Evolutionary conservation across 1,140 invertebrate genomes (phyloP), one percentile per base, ranked within the genome.

Genomic region (Dendroctonus ponderosae): DNA sequence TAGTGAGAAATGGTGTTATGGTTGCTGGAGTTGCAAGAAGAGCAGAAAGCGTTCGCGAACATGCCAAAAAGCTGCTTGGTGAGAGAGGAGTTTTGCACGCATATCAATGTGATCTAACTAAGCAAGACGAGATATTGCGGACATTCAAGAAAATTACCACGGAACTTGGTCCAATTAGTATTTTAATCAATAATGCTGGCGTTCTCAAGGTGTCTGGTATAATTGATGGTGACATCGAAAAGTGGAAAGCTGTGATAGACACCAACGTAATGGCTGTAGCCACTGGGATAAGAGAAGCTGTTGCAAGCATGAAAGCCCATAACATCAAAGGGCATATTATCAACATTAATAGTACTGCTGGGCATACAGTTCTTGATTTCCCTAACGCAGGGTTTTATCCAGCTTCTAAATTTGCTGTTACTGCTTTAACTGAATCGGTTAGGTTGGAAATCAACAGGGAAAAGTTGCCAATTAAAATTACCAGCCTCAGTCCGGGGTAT

Each of bases 161-260:
- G 7, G 81, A 82, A 2, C 78, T 86, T 38, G 88, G 86, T 6
- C 84, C 85, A 9, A 80, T 90, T 0, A 84, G 90, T 73, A 78
- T 92, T 3, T 79, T 91, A 49, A 79, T 93, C 26, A 92, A 92
- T 74, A 91, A 89, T 75, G 90, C 90, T 5, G 90, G 87, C 11
- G 42, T 73, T 3, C 56, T 70, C 3, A 56, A 57, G 0, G 54
- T 62, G 0, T 50, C 52, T 11, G 62, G 14, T 15, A 46, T 65
- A 4, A 14, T 58, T 3, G 48, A 51, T 59, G 48, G 63, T 26
- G 39, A 56, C 41, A 46, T 59, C 37, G 15, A 50, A 6, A 40
- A 44, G 9, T 58, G 53, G 56, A 66, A 51, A 41, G 50, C 43
- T 5, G 5, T 50, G 37, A 49, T 65, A 40, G 70, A 68, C 40